Conservation (phyloP, 2,797 vertebrate species). For the Siniperca undulata region DNA sequence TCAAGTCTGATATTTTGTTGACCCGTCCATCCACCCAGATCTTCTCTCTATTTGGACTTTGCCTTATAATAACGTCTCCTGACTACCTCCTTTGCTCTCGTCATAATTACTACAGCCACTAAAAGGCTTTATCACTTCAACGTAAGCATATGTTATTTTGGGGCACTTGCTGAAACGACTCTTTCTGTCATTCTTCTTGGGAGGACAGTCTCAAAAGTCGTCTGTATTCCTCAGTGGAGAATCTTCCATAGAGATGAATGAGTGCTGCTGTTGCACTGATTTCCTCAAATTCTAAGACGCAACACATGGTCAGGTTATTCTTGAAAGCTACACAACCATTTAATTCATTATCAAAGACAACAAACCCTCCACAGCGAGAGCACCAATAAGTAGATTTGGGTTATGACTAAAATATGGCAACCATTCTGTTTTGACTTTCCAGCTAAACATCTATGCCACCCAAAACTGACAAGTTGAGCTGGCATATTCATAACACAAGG, state of each 20-base stretch:
- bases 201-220: not conserved
- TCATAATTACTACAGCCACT: not conserved
- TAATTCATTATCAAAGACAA: not conserved
- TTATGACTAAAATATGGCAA: slow-evolving; percentile 34
- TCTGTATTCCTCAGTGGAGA: not conserved
- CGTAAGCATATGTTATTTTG: not conserved
- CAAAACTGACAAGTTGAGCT: slow-evolving; percentile 49
- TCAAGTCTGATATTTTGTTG: not conserved
- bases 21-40: not conserved
- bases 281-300: not conserved
- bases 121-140: not conserved
- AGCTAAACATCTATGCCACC: slow-evolving; percentile 33
- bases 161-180: not conserved
- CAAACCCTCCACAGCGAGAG: slow-evolving; percentile 10
- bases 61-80: not conserved
- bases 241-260: not conserved
- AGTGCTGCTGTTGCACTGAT: not conserved
- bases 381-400: not conserved
- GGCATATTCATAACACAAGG: slow-evolving; percentile 58
- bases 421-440: slow-evolving; percentile 32
- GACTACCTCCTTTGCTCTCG: too few relatives aligned
- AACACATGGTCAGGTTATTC: not conserved
- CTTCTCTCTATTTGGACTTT: not conserved
- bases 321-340: slow-evolving; percentile 1
- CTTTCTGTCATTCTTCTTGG: not conserved